phyloP scores from a whole-genome alignment of 2,888 invertebrate species.

The Scaptomyza reducta region DNA sequence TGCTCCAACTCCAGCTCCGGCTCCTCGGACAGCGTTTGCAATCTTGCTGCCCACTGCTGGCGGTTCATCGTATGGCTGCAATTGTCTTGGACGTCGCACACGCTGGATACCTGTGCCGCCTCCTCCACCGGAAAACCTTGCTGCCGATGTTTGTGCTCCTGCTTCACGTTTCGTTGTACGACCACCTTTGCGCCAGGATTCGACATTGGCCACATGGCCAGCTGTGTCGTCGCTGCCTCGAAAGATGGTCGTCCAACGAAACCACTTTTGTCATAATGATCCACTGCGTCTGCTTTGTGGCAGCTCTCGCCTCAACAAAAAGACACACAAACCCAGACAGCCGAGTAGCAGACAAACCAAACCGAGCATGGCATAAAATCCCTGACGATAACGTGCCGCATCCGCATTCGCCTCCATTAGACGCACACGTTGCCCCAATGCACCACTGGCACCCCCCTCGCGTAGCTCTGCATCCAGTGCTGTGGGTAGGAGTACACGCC shows the following conservation, averaged over 20 bases:
- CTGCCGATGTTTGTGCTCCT: constrained; percentile 11
- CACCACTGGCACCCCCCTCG: constrained; percentile 49
- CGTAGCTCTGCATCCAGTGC: constrained; percentile 53
- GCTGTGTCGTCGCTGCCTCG: constrained; percentile 55
- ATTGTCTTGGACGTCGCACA: constrained; percentile 67
- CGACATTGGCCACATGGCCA: constrained; percentile 63
- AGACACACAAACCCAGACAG: constrained; percentile 82
- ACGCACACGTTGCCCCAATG: constrained; percentile 69
- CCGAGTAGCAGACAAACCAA: constrained; percentile 81
- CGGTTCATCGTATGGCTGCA: constrained; percentile 69
- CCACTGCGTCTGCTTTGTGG: constrained; percentile 54
- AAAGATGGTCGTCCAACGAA: constrained; percentile 81
- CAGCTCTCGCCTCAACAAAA: constrained; percentile 80
- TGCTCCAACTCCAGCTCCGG: constrained; percentile 39
- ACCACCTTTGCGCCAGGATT: constrained; percentile 75
- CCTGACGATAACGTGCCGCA: constrained; percentile 83
- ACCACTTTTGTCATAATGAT: constrained; percentile 84
- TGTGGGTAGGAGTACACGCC: constrained; percentile 82
- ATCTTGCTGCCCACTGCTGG: constrained; percentile 49
- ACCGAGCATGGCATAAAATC: constrained; percentile 83
- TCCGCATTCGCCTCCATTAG: constrained; percentile 81
- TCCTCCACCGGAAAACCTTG: not conserved
- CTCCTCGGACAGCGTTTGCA: constrained; percentile 63
- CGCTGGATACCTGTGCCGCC: constrained; percentile 50
- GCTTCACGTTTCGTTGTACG: constrained; percentile 50